Conservation (phyloP, 64 coral and sea anemone species). For the Stylophora pistillata region DNA sequence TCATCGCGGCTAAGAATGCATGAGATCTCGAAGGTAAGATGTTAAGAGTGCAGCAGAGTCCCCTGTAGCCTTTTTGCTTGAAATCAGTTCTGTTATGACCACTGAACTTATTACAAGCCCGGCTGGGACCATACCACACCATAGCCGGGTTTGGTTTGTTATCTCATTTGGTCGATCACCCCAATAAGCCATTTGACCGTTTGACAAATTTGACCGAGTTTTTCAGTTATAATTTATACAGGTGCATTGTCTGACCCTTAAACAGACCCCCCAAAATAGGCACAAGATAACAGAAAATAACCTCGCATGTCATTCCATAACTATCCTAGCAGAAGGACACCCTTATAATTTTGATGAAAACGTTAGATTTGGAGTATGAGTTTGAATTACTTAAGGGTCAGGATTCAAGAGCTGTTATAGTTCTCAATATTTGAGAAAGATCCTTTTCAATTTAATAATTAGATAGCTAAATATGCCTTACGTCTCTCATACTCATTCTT, state of each 20-base stretch:
- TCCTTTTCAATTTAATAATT: not conserved
- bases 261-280: not conserved
- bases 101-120: not conserved
- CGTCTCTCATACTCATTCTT: too few species aligned
- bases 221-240: constrained; percentile 19
- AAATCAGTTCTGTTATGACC: not conserved
- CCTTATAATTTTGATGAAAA: constrained; percentile 1
- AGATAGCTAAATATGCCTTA: not conserved
- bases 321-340: not conserved
- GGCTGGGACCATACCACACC: not conserved
- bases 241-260: constrained; percentile 1
- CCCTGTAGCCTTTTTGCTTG: not conserved
- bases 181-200: constrained; percentile 17
- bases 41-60: not conserved
- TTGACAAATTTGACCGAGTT: constrained; percentile 28
- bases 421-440: not conserved
- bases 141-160: not conserved
- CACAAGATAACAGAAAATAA: constrained; percentile 10
- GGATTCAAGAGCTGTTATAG: not conserved
- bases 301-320: constrained; percentile 6
- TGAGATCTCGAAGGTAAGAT: not conserved
- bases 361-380: not conserved
- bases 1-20: not conserved
- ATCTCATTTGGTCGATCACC: constrained; percentile 10
- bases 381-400: not conserved